Evolutionary conservation across 35 echinoderm and acorn worm genomes (phyloP), one percentile per base, ranked within the genome.

Genomic region (Nesometra sesokonis): DNA sequence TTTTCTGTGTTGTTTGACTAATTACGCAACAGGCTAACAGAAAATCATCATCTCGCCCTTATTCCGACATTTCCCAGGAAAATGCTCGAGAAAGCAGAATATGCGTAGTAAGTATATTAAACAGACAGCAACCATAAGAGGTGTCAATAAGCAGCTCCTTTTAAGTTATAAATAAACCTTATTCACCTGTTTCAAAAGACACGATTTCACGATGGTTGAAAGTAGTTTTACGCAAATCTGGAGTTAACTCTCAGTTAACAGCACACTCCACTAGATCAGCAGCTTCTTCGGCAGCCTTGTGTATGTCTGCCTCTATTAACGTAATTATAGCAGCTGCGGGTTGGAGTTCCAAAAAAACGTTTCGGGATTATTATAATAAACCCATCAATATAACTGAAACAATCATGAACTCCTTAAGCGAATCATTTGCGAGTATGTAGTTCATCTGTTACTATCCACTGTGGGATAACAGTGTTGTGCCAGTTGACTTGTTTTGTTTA

Each of bases 191-290:
- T 9, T 77, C 86, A 13, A 80, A 32, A 36, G 79, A 80, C 23
- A 80, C 79, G 11, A 13, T 80, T 34, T 80, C 79, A 80, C 32
- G 79, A 80, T 80, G 79, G 79, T 34, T 80, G 32, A 80, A 80
- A 80, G 17, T 3, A 33, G 3, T 80, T 36, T 80, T 80, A 32
- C 35, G 11, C 23, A 23, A 33, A 32, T 33, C 79, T 33, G 35
- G 32, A 3, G 79, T 34, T 80, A 30, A 30, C 17, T 0, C 29
- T 32, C 11, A 34, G 23, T 87, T 77, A 34, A 87, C 31, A 79
- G 46, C 85, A 32, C 85, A 87, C 76, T 77, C 46, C 78, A 76
- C 57, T 30, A 87, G 85, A 76, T 5, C 57, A 34, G 85, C 85
- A 87, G 52, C 85, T 32, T 32, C 36, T 78, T 87, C 85, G 33